phyloP scores from a whole-genome alignment of 2,888 invertebrate genomes.

The Heteromyza rotundicornis region DNA sequence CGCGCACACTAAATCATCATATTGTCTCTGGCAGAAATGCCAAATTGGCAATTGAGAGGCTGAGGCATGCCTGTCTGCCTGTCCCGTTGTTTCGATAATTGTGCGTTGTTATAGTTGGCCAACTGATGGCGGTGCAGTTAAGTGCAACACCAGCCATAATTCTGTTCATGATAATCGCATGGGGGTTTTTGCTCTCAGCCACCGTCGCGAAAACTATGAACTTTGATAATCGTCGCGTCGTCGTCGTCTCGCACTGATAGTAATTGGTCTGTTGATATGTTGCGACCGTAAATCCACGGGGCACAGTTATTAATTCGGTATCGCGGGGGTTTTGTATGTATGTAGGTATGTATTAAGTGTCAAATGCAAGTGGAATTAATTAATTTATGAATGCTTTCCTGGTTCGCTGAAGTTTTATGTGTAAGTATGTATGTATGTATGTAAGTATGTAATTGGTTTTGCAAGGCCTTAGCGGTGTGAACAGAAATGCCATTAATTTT shows the following conservation, averaged over 20 bases:
- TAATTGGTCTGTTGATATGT: neutral
- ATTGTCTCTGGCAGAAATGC: neutral
- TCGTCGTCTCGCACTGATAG: neutral
- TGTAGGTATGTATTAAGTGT: neutral
- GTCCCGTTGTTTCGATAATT: neutral
- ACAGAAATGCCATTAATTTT: too few species aligned
- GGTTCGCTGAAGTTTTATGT: too few species aligned
- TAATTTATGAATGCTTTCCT: conserved; percentile 5
- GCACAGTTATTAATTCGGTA: neutral
- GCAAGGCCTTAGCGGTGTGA: too few species aligned
- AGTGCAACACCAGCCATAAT: neutral
- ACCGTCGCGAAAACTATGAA: neutral
- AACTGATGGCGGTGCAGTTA: too few species aligned
- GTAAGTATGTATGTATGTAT: too few species aligned
- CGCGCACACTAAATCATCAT: conserved; percentile 3
- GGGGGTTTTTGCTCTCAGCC: neutral
- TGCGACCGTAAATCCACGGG: neutral
- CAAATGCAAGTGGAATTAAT: conserved; percentile 10
- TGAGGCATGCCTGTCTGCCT: neutral
- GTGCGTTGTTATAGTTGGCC: neutral
- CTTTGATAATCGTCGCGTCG: neutral
- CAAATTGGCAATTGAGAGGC: conserved; percentile 1
- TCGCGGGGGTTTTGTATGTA: neutral
- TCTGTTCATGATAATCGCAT: neutral
- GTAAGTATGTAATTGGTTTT: too few species aligned